Evolutionary conservation across 64 coral and sea anemone genomes (phyloP), one percentile per base, ranked within the genome.

Genomic region (Stichodactyla mertensii): DNA sequence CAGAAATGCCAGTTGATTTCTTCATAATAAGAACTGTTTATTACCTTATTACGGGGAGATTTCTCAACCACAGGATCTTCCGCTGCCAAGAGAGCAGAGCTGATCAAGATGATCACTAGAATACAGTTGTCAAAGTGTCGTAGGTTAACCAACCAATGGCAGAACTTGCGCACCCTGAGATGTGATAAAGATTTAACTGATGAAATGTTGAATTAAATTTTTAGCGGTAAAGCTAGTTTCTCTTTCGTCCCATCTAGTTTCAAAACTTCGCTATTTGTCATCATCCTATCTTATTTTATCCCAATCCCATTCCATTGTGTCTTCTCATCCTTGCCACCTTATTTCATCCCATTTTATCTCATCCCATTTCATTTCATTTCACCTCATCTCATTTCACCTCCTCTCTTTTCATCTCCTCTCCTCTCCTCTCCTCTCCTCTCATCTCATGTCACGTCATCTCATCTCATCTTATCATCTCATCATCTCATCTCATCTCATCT

Each of bases 111-210:
- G 51, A 98, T 91, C 0, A 98, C 89, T 19, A 98, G 80, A 36
- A 98, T 98, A 16, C 91, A 77, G 70, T 98, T 98, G 84, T 98
- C 95, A 81, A 98, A 98, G 78, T 98, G 89, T 1, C 95, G 87
- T 56, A 94, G 79, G 62, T 98, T 98, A 10, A 98, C 95, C 22
- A 98, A 56, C 92, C 89, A 94, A 28, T 98, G 95, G 82, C 89
- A 92, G 52, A 82, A 58, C 62, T 92, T 93, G 27, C 95, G 95
- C 14, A 98, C 79, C 52, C 95, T 98, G 61, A 27, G 54, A 67
- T 88, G 15, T 13, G 6, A 11, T 22, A 52, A 52, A 81, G 4
- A 81, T 19, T 16, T 18, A 10, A 0, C 27, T 74, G 12, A 45
- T 45, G 36, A 45, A 45, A 45, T 45, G 36, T 45, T 45, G 36